These are phyloP conservation scores for Scaptomyza caliginosa DNA, from an alignment of 2,888 invertebrate genomes.

Conservation along the genomic window DNA sequence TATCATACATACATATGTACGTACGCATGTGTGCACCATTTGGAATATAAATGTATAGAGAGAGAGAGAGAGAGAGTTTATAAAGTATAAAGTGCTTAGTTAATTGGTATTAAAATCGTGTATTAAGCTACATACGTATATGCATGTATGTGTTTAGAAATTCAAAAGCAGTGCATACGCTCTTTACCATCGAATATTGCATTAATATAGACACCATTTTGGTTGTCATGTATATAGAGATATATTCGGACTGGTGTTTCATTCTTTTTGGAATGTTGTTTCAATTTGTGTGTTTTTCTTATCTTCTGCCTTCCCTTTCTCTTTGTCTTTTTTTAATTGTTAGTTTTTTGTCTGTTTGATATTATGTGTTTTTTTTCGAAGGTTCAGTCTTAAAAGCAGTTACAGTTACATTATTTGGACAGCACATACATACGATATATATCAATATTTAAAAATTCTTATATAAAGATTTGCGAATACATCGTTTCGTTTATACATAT, in stretches of 20 bases:
- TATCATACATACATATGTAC: neutral
- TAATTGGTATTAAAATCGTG: conserved; percentile 44
- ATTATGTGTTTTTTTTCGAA: conserved; percentile 7
- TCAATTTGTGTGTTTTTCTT: too few species aligned
- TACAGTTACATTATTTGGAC: conserved; percentile 36
- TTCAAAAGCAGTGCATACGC: conserved; percentile 10
- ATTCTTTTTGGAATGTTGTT: too few species aligned
- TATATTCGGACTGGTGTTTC: conserved; percentile 4
- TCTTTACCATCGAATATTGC: conserved; percentile 3
- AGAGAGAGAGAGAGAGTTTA: too few species aligned
- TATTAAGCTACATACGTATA: conserved; percentile 14
- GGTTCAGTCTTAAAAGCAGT: conserved; percentile 56
- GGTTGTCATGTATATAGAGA: conserved; percentile 2
- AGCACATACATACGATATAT: conserved; percentile 25
- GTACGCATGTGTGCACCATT: conserved; percentile 12
- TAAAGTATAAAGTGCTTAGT: conserved; percentile 2
- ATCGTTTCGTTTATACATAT: neutral
- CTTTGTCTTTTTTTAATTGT: neutral
- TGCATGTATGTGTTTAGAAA: conserved; percentile 1
- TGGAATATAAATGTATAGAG: conserved; percentile 9
- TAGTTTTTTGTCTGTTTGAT: neutral
- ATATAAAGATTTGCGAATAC: conserved; percentile 31
- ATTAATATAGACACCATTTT: neutral
- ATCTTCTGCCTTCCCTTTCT: neutral
- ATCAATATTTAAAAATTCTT: neutral